Percentiles rank a stretch among this genome's conserved stretches.
phyloP scores from a whole-genome alignment of 2,797 vertebrate genomes.

The Intellagama lesueurii region DNA sequence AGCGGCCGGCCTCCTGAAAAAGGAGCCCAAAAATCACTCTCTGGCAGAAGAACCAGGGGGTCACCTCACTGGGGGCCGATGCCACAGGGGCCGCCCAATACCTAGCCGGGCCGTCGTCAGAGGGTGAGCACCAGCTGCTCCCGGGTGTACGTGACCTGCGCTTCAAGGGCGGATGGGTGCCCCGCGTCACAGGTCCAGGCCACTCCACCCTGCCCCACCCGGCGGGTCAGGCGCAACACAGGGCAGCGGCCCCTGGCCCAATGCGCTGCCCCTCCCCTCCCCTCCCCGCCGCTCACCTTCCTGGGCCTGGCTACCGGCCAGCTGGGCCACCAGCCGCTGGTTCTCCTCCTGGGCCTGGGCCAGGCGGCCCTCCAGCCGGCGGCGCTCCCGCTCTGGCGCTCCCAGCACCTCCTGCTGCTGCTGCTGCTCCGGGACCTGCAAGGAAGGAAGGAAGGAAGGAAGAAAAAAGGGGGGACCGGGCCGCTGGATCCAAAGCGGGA shows the following conservation, averaged over 20 bases:
- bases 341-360: constrained; percentile 84
- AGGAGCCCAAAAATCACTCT: background rate
- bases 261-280: background rate
- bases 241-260: too few relatives aligned
- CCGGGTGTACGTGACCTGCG: too few relatives aligned
- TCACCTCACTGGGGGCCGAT: background rate
- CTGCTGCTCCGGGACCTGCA: constrained; percentile 83
- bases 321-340: constrained; percentile 80
- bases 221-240: background rate
- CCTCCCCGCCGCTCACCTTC: constrained; percentile 79
- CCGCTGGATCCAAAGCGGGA: too few relatives aligned
- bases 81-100: background rate
- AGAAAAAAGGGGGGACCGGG: too few relatives aligned
- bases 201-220: too few relatives aligned
- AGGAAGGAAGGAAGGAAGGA: too few relatives aligned
- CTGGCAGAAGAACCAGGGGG: too few relatives aligned
- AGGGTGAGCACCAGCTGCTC: too few relatives aligned
- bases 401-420: constrained; percentile 76
- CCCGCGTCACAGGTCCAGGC: too few relatives aligned
- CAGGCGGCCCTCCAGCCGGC: constrained; percentile 79
- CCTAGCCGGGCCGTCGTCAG: background rate
- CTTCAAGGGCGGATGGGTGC: background rate
- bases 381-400: constrained; percentile 74
- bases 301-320: constrained; percentile 82
- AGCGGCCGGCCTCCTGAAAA: background rate